A percentile compares a stretch with the other conserved stretches of the same genome.
Conservation (phyloP, 2,797 vertebrate genomes). For the Philypnodon macrostomus region DNA sequence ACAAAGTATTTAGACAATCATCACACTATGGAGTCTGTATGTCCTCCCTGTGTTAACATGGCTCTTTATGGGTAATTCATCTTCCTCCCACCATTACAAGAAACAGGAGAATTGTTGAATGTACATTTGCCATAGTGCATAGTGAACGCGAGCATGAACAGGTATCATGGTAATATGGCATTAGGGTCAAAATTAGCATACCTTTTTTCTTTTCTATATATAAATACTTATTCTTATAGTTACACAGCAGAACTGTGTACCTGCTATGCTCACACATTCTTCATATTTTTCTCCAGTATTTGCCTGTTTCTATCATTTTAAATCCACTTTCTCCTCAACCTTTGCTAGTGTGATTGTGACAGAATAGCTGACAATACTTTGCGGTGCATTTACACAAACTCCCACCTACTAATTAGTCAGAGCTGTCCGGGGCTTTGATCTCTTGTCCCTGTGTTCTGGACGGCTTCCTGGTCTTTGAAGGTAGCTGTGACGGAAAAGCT, state of each 20-base stretch:
- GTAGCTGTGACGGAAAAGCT: slow-evolving; percentile 59
- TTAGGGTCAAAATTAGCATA: slow-evolving; percentile 41
- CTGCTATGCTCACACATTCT: slow-evolving; percentile 43
- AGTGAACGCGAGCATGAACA: too few relatives aligned
- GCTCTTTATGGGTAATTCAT: too few relatives aligned
- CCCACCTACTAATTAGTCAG: slow-evolving; percentile 69
- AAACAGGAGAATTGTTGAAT: too few relatives aligned
- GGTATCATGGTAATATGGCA: too few relatives aligned
- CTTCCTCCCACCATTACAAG: too few relatives aligned
- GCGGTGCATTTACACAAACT: slow-evolving; percentile 59
- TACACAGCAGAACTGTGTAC: slow-evolving; percentile 32
- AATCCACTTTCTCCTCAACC: slow-evolving; percentile 40
- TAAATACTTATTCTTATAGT: too few relatives aligned
- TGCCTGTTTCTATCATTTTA: slow-evolving; percentile 28
- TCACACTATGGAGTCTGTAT: too few relatives aligned
- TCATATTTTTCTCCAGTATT: slow-evolving; percentile 8
- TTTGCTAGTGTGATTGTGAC: slow-evolving; percentile 50
- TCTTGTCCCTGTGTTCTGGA: slow-evolving; percentile 54
- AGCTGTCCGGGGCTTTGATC: slow-evolving; percentile 67
- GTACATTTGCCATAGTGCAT: too few relatives aligned
- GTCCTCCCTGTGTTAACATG: too few relatives aligned
- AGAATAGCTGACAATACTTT: slow-evolving; percentile 56
- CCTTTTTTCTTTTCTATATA: slow-evolving; percentile 42
- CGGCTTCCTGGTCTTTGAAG: slow-evolving; percentile 69
- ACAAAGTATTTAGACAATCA: too few relatives aligned